Evolutionary conservation across 1,140 invertebrate genomes (phyloP).

Genomic region (Drosophila melanogaster): Release_6_plus_ISO1_MT NT_033777.3:16430001-16430500

Average conservation of each 20-base stretch:
- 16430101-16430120: conserved; percentile 56
- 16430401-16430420: background rate
- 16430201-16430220: conserved; percentile 54
- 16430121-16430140: conserved; percentile 66
- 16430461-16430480: conserved; percentile 78
- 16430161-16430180: conserved; percentile 71
- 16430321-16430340: conserved; percentile 78
- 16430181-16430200: conserved; percentile 51
- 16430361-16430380: conserved; percentile 38
- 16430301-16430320: conserved; percentile 71
- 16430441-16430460: conserved; percentile 67
- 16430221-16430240: conserved; percentile 51
- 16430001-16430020: conserved; percentile 23
- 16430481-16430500: conserved; percentile 66
- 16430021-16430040: conserved; percentile 34
- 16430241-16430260: conserved; percentile 57
- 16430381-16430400: conserved; percentile 4
- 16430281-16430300: conserved; percentile 78
- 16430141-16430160: conserved; percentile 82
- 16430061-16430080: conserved; percentile 82
- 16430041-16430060: conserved; percentile 64
- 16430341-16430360: conserved; percentile 77
- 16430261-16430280: conserved; percentile 62
- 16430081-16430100: conserved; percentile 74
- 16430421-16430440: conserved; percentile 3